These are phyloP conservation scores for Tinea trinotella DNA, from an alignment of 2,888 invertebrate species.

Conservation along the genomic window DNA sequence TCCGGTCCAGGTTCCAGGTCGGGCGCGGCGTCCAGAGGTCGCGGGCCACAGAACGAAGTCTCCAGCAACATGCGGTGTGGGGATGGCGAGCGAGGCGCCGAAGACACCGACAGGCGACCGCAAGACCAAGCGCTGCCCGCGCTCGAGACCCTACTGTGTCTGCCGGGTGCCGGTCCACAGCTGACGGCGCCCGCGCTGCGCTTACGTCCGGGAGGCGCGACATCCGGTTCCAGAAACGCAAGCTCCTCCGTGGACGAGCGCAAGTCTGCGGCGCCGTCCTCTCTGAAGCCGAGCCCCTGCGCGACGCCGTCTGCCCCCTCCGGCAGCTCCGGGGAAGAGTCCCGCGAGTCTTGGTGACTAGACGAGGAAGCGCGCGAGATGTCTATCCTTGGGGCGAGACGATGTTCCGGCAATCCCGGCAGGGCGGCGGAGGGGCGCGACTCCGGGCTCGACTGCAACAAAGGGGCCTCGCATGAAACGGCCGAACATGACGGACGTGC, in stretches of 20 bases:
- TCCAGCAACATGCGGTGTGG: conserved; percentile 93
- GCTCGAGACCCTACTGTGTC: conserved; percentile 86
- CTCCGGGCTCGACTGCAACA: conserved; percentile 72
- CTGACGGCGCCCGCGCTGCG: conserved; percentile 84
- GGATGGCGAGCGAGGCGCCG: conserved; percentile 82
- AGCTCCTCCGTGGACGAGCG: conserved; percentile 91
- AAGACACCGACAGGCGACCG: conserved; percentile 60
- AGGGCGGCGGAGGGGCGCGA: conserved; percentile 68
- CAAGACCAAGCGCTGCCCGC: conserved; percentile 85
- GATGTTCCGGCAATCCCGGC: conserved; percentile 55
- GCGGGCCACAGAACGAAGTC: conserved; percentile 92
- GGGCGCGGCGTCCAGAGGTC: conserved; percentile 75
- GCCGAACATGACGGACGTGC: not conserved
- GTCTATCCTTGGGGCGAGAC: conserved; percentile 80
- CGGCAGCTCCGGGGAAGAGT: conserved; percentile 88
- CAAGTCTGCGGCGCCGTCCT: conserved; percentile 88
- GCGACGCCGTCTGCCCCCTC: conserved; percentile 33
- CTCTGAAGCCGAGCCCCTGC: conserved; percentile 73
- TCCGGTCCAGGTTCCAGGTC: conserved; percentile 61
- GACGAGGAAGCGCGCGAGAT: conserved; percentile 91
- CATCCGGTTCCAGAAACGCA: conserved; percentile 81
- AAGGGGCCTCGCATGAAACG: not conserved
- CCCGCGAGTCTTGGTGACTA: conserved; percentile 88
- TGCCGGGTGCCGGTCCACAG: conserved; percentile 80
- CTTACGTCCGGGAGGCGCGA: conserved; percentile 74